Evolutionary conservation across 2,113 vertebrate genomes (phyloP), one percentile per base, ranked within the genome.

Genomic region (Nannospalax galili): DNA sequence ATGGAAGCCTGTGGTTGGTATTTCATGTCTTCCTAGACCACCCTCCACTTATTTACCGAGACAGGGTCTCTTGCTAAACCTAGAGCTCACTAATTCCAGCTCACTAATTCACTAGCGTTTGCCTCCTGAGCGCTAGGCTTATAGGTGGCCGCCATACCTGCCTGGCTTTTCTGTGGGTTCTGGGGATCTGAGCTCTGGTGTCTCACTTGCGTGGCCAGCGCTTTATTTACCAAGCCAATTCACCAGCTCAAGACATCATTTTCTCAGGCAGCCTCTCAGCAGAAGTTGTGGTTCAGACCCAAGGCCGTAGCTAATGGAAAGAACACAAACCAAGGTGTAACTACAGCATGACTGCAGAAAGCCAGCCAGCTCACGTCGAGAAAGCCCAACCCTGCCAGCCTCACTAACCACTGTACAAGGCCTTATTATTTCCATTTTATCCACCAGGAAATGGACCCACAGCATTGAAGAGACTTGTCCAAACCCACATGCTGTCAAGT

Each of bases 301-400:
- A 16, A 6, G 10, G 5, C 30, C 11, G 3, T 4, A 0, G 17
- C 10, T 32, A 14, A 40, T 3, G 20, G 64, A 22, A 32, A 65
- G 8, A 12, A 3, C 22, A 0, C 0, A 0, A 0, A 9, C 42
- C 14, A 24, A 32, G 24, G n/a, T 60, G 1, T n/a, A 7, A 19
- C 28, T 5, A 1, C 0, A 0, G 67, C 26, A 35, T 10, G 70
- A 4, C 3, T 26, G 2, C 16, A 7, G 8, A 52, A 79, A 17
- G 42, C 16, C 0, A 11, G 56, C 78, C 56, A 0, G 52, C 67
- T 40, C 22, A 14, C 28, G 0, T 4, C 5, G 0, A 1, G 7
- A 12, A 35, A 32, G 48, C 89, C 48, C 10, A 15, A 17, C 35
- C 2, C 4, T 0, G 48, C 80, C 28, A 12, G 42, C 26, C n/a